A percentile compares a stretch with the other conserved stretches of the same genome.
Conservation (phyloP, 2,797 vertebrate genomes). For the Halcyon badia region DNA sequence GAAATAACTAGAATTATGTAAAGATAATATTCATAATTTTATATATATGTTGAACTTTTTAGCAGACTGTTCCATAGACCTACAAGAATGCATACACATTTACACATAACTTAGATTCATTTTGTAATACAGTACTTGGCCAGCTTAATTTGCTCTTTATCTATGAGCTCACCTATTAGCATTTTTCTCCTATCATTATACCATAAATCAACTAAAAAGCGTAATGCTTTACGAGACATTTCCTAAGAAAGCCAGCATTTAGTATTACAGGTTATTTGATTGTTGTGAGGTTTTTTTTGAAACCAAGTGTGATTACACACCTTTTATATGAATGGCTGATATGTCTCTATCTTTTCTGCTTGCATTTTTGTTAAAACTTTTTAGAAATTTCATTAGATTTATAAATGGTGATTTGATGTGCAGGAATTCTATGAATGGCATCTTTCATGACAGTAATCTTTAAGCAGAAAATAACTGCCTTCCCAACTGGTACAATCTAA, state of each 20-base stretch:
- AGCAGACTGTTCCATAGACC: not conserved
- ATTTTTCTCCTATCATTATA: not conserved
- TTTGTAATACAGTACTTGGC: not conserved
- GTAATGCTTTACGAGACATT: not conserved
- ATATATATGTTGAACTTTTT: not conserved
- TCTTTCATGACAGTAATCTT: not conserved
- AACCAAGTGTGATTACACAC: not conserved
- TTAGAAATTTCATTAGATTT: not conserved
- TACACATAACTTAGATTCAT: not conserved
- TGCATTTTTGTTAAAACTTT: not conserved
- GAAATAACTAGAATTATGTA: not conserved
- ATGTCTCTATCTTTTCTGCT: not conserved
- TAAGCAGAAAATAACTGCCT: not conserved
- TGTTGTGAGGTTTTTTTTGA: not conserved
- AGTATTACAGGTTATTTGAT: fast-evolving
- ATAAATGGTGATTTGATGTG: not conserved
- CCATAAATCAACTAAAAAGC: not conserved
- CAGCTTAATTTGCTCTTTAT: not conserved
- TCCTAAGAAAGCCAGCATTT: not conserved
- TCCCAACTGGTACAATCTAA: not conserved
- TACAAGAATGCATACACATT: not conserved
- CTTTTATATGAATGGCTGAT: not conserved
- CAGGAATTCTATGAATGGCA: not conserved
- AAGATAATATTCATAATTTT: not conserved
- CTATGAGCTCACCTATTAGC: not conserved